phyloP scores from a whole-genome alignment of 2,113 vertebrate species.

The Rhinichthys klamathensis region DNA sequence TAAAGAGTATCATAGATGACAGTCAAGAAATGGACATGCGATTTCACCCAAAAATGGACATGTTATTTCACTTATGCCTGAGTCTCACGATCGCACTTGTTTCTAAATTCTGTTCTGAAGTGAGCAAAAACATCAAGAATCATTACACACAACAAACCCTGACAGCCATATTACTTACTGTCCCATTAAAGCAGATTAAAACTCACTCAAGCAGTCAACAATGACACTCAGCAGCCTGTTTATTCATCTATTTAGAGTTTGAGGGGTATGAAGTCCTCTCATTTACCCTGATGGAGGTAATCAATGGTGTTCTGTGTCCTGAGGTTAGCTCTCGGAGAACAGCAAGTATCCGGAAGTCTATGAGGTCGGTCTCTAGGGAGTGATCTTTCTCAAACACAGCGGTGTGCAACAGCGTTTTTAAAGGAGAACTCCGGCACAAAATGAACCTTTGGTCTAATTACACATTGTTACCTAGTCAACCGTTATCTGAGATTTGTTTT shows the following conservation, averaged over 20 bases:
- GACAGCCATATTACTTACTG: conserved; percentile 5
- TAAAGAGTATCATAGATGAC: neutral
- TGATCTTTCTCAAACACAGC: conserved; percentile 38
- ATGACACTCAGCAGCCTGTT: neutral
- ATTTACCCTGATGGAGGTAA: conserved; percentile 14
- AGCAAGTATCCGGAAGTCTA: neutral
- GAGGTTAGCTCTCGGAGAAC: neutral
- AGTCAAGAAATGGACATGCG: neutral
- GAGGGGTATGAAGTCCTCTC: conserved; percentile 3
- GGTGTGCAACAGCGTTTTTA: too few species aligned
- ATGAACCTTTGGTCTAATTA: too few species aligned
- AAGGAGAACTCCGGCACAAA: too few species aligned
- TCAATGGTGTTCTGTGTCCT: conserved; percentile 22
- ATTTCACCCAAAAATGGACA: neutral
- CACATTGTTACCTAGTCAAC: too few species aligned
- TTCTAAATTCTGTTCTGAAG: neutral
- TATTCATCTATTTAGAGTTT: conserved; percentile 14
- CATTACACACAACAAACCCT: neutral
- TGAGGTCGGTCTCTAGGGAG: conserved; percentile 35
- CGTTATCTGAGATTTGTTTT: too few species aligned
- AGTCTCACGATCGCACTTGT: neutral
- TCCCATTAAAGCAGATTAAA: conserved; percentile 16
- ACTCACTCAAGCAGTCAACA: neutral
- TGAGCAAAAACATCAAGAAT: neutral
- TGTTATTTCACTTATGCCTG: neutral